A percentile compares a stretch with the other conserved stretches of the same genome.
Conservation (phyloP, 2,797 vertebrate genomes). For the Balearica regulorum region DNA sequence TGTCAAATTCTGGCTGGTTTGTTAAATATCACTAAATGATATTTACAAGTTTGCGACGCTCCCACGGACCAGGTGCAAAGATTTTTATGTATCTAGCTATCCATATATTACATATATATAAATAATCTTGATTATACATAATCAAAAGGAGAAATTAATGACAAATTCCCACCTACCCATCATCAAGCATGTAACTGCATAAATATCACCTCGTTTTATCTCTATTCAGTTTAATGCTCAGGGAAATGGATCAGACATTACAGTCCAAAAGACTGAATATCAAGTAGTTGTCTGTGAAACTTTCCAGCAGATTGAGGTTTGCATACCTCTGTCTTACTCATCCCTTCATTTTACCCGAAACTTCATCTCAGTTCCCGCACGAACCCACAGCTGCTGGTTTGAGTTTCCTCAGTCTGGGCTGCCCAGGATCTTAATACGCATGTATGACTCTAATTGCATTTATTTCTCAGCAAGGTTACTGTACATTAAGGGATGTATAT, state of each 20-base stretch:
- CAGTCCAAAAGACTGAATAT: neutral
- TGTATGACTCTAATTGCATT: neutral
- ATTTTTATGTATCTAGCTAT: neutral
- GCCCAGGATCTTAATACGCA: too few species aligned
- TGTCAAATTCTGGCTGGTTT: constrained; percentile 32
- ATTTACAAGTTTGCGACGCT: constrained; percentile 51
- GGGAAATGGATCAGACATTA: neutral
- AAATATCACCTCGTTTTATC: neutral
- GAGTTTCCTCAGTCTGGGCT: neutral
- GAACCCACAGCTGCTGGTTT: neutral
- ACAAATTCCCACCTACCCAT: constrained; percentile 29
- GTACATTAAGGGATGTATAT: neutral
- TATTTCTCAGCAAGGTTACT: neutral
- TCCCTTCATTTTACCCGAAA: neutral
- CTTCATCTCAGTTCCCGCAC: neutral
- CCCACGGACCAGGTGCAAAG: constrained; percentile 48
- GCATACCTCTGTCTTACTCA: neutral
- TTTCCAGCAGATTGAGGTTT: neutral
- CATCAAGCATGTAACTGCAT: neutral
- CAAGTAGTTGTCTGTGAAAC: neutral
- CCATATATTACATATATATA: neutral
- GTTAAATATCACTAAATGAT: constrained; percentile 65
- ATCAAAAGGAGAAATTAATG: constrained; percentile 37
- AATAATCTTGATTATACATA: neutral
- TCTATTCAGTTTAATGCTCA: neutral